Percentiles rank a stretch among this genome's conserved stretches.
phyloP scores from a whole-genome alignment of 2,888 invertebrate genomes.

The Nasonovia ribisnigri region DNA sequence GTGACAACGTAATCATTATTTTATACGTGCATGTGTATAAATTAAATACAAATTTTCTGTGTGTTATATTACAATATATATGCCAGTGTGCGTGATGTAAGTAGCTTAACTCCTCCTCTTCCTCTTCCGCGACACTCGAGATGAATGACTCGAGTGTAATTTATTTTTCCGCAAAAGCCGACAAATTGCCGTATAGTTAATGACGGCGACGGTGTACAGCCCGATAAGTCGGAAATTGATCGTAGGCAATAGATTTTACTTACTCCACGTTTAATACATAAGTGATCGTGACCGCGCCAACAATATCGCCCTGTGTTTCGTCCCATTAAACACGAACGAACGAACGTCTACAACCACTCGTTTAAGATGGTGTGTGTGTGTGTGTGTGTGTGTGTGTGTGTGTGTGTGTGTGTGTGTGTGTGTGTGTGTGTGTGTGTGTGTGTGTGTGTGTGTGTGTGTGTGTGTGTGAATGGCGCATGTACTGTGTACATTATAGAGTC shows the following conservation, averaged over 20 bases:
- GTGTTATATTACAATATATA: not conserved
- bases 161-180: slow-evolving; percentile 49
- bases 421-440: not conserved
- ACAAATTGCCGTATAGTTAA: slow-evolving; percentile 42
- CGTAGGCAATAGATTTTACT: slow-evolving; percentile 49
- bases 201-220: slow-evolving; percentile 8
- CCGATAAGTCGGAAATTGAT: slow-evolving; percentile 57
- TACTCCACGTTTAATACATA: not conserved
- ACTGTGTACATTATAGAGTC: not conserved
- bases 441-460: too few species aligned
- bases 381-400: not conserved
- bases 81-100: not conserved
- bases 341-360: slow-evolving; percentile 17
- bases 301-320: slow-evolving; percentile 41
- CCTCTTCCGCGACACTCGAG: not conserved
- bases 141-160: slow-evolving; percentile 39
- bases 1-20: not conserved
- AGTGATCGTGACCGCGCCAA: not conserved
- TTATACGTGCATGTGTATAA: not conserved
- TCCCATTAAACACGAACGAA: slow-evolving; percentile 29
- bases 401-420: too few species aligned
- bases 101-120: slow-evolving; percentile 18
- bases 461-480: not conserved
- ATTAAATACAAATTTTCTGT: not conserved
- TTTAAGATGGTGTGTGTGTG: not conserved